Evolutionary conservation across 1,140 invertebrate species (phyloP).

Genomic region (Lordiphosa mommai): DNA sequence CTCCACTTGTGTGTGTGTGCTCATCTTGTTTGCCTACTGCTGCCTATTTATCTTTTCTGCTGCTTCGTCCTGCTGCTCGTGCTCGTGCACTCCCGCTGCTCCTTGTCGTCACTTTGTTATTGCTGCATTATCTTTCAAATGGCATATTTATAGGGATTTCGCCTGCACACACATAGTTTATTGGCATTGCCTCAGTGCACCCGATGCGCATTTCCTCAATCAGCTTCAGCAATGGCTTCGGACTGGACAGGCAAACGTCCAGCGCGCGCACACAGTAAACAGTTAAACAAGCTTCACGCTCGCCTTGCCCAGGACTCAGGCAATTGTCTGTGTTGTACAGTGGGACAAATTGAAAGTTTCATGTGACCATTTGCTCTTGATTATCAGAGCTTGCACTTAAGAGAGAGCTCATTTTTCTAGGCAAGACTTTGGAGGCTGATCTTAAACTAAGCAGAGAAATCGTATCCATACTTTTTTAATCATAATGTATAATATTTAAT

Average conservation of each 20-base stretch:
- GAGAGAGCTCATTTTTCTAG: neutral
- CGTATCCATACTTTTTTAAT: too few relatives aligned
- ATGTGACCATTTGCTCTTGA: too few relatives aligned
- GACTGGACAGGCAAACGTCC: conserved; percentile 16
- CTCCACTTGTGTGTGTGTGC: conserved; percentile 39
- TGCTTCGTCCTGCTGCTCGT: conserved; percentile 6
- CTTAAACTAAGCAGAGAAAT: too few relatives aligned
- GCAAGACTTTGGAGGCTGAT: too few relatives aligned
- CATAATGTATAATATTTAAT: too few relatives aligned
- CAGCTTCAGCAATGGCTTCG: conserved; percentile 41
- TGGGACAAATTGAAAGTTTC: neutral
- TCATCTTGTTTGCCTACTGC: conserved; percentile 70
- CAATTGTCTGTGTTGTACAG: conserved; percentile 1
- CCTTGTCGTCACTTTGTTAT: conserved; percentile 59
- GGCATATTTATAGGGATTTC: conserved; percentile 78
- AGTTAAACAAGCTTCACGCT: conserved; percentile 54
- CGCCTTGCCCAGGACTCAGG: neutral
- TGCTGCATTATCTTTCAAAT: conserved; percentile 79
- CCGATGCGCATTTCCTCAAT: conserved; percentile 75
- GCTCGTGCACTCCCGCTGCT: neutral
- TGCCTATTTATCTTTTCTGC: conserved; percentile 71
- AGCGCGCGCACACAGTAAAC: conserved; percentile 41
- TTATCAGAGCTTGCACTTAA: too few relatives aligned
- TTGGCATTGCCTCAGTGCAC: conserved; percentile 72
- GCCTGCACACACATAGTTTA: conserved; percentile 51